These are phyloP conservation scores for Idaea straminata DNA, from an alignment of 2,888 invertebrate genomes.

Conservation along the genomic window DNA sequence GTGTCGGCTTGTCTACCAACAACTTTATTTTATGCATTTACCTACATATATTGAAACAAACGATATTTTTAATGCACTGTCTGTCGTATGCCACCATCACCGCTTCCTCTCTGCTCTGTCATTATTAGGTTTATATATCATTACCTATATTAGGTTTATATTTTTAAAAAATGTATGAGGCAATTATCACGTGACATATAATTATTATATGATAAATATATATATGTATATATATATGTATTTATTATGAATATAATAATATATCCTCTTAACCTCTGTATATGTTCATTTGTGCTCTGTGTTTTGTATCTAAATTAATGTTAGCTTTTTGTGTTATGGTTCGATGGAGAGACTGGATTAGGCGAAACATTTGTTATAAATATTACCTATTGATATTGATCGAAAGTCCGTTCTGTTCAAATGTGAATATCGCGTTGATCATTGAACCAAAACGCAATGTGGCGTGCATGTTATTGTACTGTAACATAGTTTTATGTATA, in stretches of 20 bases:
- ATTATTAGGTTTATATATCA: conserved; percentile 79
- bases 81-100: conserved; percentile 81
- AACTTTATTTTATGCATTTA: conserved; percentile 77
- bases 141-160: conserved; percentile 63
- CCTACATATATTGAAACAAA: conserved; percentile 78
- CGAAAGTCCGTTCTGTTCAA: conserved; percentile 39
- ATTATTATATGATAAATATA: conserved; percentile 43
- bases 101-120: conserved; percentile 82
- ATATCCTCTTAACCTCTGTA: conserved; percentile 72
- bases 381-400: conserved; percentile 33
- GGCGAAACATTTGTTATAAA: conserved; percentile 34
- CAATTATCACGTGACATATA: conserved; percentile 76
- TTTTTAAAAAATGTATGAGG: conserved; percentile 74
- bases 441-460: conserved; percentile 78
- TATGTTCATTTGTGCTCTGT: conserved; percentile 79
- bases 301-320: conserved; percentile 76
- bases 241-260: conserved; percentile 55
- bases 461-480: conserved; percentile 77
- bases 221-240: conserved; percentile 61
- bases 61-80: conserved; percentile 81
- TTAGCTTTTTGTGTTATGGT: conserved; percentile 78
- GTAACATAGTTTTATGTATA: conserved; percentile 74
- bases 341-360: conserved; percentile 60
- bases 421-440: conserved; percentile 41
- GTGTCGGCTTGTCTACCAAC: conserved; percentile 77